Percentiles rank a stretch among this genome's conserved stretches.
Evolutionary conservation across 2,888 invertebrate genomes (phyloP).

Genomic region (Folsomia candida): DNA sequence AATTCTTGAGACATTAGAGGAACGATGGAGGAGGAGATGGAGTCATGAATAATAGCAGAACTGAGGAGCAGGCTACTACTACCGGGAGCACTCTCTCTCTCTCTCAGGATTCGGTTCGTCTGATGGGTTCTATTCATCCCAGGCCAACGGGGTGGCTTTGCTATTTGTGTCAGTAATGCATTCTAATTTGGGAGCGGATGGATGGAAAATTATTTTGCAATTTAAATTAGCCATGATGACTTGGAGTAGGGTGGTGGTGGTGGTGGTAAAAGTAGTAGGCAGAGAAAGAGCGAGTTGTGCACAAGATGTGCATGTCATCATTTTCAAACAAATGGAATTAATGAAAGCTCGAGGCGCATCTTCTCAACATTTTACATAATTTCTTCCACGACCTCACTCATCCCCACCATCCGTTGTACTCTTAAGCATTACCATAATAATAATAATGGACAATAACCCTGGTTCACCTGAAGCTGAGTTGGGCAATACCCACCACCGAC

Average conservation of each 20-base stretch:
- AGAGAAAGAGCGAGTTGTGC: conserved; percentile 1
- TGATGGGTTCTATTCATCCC: background rate
- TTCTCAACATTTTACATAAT: background rate
- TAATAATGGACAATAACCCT: no score
- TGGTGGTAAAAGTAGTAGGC: conserved; percentile 4
- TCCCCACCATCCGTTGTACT: background rate
- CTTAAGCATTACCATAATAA: conserved; percentile 8
- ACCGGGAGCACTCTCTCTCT: background rate
- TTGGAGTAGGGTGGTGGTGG: conserved; percentile 2
- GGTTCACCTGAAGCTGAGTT: no score
- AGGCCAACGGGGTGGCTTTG: background rate
- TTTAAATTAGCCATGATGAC: conserved; percentile 22
- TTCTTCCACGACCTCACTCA: background rate
- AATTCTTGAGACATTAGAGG: background rate
- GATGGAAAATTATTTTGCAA: conserved; percentile 23
- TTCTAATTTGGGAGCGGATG: conserved; percentile 20
- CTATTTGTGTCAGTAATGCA: conserved; percentile 21
- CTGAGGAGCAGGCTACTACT: background rate
- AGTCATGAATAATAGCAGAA: conserved; percentile 4
- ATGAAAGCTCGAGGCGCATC: conserved; percentile 17
- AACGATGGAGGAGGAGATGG: background rate
- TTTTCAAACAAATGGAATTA: conserved; percentile 22
- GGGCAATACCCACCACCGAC: no score
- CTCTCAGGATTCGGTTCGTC: no score
- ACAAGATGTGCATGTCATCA: conserved; percentile 21